Evolutionary conservation across 92 coral and sea anemone genomes (phyloP), one percentile per base, ranked within the genome.

Genomic region (Zoanthus gigantus): DNA sequence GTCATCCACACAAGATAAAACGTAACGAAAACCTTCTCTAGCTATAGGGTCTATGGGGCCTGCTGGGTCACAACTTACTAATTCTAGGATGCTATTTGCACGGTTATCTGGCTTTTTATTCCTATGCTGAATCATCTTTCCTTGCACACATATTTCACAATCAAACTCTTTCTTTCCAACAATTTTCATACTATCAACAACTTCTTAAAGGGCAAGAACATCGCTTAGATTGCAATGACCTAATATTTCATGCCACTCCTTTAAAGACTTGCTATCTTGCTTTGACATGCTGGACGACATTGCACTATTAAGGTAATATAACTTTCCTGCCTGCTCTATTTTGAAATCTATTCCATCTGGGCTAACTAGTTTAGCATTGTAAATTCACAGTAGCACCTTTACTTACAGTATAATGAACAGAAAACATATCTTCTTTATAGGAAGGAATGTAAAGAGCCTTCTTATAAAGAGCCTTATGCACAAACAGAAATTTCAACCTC

Each of bases 111-210:
- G 81, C 34, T 81, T 86, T 52, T 77, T 87, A 67, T 79, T 86
- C 47, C 75, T 75, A 23, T 23, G 23, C 23, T 23, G 23, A 23
- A 23, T 23, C 23, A 23, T 23, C 23, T 23, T 23, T 23, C 93
- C 93, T 86, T 56, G 52, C 50, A 77, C 47, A 71, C 90, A 90
- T 15, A 79, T 75, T 72, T 32, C 71, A 56, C 90, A 90, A 81
- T 81, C 93, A 44, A 34, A 72, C 53, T 30, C 72, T 48, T 50
- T 88, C 9, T 53, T 88, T 72, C 81, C 53, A 42, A 28, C 77
- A 71, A 90, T 72, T 52, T 86, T 85, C 90, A 90, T 90, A 63
- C 90, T 90, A 71, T 86, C 83, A 29, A 89, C 92, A 46, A 86
- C 90, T 66, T 32, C 30, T 78, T 78, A 50, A 34, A 79, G 90